Evolutionary conservation across 1,140 invertebrate species (phyloP).

Genomic region (Latrodectus geometricus): DNA sequence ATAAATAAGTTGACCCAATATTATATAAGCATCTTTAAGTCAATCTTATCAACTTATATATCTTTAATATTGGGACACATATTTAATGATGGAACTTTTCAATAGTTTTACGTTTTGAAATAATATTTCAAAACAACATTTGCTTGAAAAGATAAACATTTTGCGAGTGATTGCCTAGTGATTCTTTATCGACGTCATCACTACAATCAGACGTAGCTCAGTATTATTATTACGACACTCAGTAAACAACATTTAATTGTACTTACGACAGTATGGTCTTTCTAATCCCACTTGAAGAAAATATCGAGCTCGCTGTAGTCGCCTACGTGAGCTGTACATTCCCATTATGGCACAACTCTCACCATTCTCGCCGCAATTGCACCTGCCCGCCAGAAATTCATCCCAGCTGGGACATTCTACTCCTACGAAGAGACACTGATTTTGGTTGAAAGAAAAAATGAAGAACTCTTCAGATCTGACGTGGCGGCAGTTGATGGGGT

Average conservation of each 20-base stretch:
- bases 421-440: conserved; percentile 53
- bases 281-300: conserved; percentile 5
- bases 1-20: too few species aligned
- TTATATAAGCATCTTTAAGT: too few species aligned
- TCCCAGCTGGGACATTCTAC: conserved; percentile 41
- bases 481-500: conserved; percentile 41
- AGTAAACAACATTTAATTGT: neutral
- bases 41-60: too few species aligned
- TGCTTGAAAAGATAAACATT: too few species aligned
- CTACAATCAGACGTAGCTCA: too few species aligned
- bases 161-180: too few species aligned
- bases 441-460: conserved; percentile 52
- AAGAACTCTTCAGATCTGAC: conserved; percentile 55
- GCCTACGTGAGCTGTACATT: neutral
- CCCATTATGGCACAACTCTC: conserved; percentile 46
- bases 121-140: too few species aligned
- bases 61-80: too few species aligned
- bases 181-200: too few species aligned
- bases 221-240: too few species aligned
- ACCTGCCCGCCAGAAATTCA: conserved; percentile 41
- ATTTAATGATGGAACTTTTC: too few species aligned
- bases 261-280: conserved; percentile 44
- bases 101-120: too few species aligned
- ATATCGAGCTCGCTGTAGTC: neutral
- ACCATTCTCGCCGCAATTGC: conserved; percentile 38